Percentiles rank a stretch among this genome's conserved stretches.
phyloP scores from a whole-genome alignment of 2,797 vertebrate genomes.

The Mallotus villosus region DNA sequence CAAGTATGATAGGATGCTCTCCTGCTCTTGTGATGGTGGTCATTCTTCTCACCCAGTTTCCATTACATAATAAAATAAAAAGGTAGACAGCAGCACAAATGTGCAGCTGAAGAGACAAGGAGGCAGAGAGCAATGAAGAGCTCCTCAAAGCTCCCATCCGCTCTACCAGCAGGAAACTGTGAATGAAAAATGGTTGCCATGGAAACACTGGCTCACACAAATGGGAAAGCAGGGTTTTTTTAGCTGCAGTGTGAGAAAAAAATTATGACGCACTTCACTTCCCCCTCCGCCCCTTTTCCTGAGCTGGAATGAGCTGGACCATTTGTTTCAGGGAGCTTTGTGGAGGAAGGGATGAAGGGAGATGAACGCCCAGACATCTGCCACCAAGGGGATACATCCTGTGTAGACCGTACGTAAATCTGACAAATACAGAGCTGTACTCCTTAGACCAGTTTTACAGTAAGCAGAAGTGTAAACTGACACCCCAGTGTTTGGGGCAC shows the following conservation, averaged over 20 bases:
- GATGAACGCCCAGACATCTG: background rate
- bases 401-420: too few relatives aligned
- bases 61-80: background rate
- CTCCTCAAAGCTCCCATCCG: constrained; percentile 30
- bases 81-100: background rate
- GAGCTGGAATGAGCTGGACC: constrained; percentile 38
- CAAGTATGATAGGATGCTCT: too few relatives aligned
- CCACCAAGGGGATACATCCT: background rate
- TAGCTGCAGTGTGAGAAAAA: constrained; percentile 62
- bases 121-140: background rate
- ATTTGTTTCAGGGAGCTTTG: constrained; percentile 36
- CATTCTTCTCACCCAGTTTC: background rate
- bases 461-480: background rate
- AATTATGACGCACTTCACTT: constrained; percentile 68
- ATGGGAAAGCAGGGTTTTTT: constrained; percentile 68
- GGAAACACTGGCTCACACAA: constrained; percentile 69
- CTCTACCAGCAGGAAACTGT: constrained; percentile 64
- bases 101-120: background rate
- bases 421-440: background rate
- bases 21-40: background rate
- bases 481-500: background rate
- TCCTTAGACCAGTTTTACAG: background rate
- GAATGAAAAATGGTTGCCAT: constrained; percentile 77
- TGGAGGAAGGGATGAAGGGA: constrained; percentile 5
- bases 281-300: constrained; percentile 27